Base-by-base conservation (phyloP, 2,888 invertebrate species). In the Himalopsyche tibetana region DNA sequence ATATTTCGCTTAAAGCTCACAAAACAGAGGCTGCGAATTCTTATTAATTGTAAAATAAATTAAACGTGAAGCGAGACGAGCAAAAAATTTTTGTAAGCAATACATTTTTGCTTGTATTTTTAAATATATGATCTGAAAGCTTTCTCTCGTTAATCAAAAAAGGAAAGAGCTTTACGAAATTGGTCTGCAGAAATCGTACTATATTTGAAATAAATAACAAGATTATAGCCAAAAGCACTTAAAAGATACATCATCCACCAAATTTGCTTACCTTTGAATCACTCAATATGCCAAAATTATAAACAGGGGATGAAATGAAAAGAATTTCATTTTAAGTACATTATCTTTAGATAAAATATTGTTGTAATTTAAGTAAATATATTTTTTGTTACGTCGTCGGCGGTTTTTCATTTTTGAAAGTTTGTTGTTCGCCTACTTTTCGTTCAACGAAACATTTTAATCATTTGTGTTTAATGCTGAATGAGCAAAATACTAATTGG, bases 111-210 rank as follows among this genome's bases (percentile, higher is more conserved):
- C 28, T 63, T 2, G 63, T 63, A 63, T 63, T 63, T 63, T 63
- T 63, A 63, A 51, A 51, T 63, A 28, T 63, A 28, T 63, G 63
- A 8, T 19, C 4, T 63, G 28, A 63, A 63, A 63, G 63, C 63
- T 63, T 63, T 63, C 63, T 63, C n/a, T 63, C 63, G 63, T 63
- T 63, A 63, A 63, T 63, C 63, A 63, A 63, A 63, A 63, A 63
- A 63, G n/a, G 28, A 63, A 63, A 63, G 63, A 63, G 63, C 63
- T 63, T 63, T 28, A 19, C 8, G 11, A 63, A 63, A 63, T 63
- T 63, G 63, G 11, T 63, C 63, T 11, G 19, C n/a, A 28, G 11
- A 56, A 19, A 63, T 63, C 19, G 8, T 63, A 28, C 19, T 63
- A 11, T 63, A 63, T 63, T 63, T 63, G 19, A 63, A 63, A 19